Conservation (phyloP, 2,888 invertebrate species). For the Autographa gamma region DNA sequence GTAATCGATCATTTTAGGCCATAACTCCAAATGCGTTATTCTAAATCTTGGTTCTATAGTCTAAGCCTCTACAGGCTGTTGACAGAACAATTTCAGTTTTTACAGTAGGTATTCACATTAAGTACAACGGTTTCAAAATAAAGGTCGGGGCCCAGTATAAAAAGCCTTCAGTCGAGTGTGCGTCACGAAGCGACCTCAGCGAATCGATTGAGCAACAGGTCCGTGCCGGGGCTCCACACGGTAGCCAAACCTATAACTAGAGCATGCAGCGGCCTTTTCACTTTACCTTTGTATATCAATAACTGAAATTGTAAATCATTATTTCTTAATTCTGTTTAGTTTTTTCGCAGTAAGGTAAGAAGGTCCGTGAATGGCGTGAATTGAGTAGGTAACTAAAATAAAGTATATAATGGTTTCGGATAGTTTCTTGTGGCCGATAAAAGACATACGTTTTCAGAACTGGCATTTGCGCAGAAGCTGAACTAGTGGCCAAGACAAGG, state of each 20-base stretch:
- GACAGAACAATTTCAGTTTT: neutral
- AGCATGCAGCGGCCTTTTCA: constrained; percentile 45
- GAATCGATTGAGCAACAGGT: constrained; percentile 85
- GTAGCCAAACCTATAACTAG: constrained; percentile 36
- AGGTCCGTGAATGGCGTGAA: too few species aligned
- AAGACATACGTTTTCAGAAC: too few species aligned
- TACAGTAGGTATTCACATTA: constrained; percentile 25
- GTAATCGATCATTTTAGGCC: too few species aligned
- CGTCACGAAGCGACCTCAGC: constrained; percentile 69
- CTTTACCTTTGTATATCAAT: constrained; percentile 49
- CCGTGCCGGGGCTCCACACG: constrained; percentile 60
- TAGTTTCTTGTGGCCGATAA: too few species aligned
- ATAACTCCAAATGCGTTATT: too few species aligned
- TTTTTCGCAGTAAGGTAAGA: too few species aligned
- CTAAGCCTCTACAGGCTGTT: neutral
- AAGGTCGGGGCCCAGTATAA: constrained; percentile 54
- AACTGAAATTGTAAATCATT: constrained; percentile 30
- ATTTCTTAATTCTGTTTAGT: constrained; percentile 16
- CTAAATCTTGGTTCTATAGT: too few species aligned
- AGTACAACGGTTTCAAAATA: constrained; percentile 49
- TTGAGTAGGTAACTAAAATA: neutral
- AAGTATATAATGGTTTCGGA: neutral
- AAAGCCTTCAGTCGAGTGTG: constrained; percentile 65
- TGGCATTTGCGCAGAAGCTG: too few species aligned
- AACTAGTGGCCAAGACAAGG: too few species aligned